Conservation (phyloP, 2,888 invertebrate genomes). For the Deroplatys truncata region DNA sequence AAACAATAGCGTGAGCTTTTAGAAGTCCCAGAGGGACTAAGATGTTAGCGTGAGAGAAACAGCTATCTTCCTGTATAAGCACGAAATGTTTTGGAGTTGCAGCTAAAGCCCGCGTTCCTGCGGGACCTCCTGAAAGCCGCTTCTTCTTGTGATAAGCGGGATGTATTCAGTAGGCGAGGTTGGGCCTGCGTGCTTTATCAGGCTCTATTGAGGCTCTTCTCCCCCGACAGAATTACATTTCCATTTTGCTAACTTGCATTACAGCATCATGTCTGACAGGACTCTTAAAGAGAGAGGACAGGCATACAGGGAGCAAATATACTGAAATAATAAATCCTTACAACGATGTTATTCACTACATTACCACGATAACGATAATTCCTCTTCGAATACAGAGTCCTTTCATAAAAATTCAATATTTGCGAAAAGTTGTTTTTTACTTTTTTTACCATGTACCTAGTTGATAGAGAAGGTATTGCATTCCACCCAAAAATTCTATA, state of each 20-base stretch:
- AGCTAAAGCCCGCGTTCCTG: neutral
- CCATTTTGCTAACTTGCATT: neutral
- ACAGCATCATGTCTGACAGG: too few relatives aligned
- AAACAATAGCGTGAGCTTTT: neutral
- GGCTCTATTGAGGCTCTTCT: neutral
- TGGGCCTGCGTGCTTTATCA: neutral
- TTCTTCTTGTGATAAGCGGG: neutral
- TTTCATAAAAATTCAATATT: too few relatives aligned
- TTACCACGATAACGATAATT: too few relatives aligned
- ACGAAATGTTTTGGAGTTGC: neutral
- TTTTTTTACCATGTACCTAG: too few relatives aligned
- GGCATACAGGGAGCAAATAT: too few relatives aligned
- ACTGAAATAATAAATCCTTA: too few relatives aligned
- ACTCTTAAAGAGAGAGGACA: too few relatives aligned
- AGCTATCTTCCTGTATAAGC: neutral
- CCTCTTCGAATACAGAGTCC: too few relatives aligned
- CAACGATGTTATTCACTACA: too few relatives aligned
- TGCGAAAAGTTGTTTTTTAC: too few relatives aligned
- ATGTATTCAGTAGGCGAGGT: neutral
- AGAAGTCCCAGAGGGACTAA: neutral
- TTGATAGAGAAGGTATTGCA: too few relatives aligned
- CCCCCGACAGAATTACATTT: neutral
- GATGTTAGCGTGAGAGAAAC: neutral
- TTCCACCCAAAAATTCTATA: too few relatives aligned
- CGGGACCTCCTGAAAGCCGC: neutral